Conservation (phyloP, 2,797 vertebrate genomes). For the Erethizon dorsatum region DNA sequence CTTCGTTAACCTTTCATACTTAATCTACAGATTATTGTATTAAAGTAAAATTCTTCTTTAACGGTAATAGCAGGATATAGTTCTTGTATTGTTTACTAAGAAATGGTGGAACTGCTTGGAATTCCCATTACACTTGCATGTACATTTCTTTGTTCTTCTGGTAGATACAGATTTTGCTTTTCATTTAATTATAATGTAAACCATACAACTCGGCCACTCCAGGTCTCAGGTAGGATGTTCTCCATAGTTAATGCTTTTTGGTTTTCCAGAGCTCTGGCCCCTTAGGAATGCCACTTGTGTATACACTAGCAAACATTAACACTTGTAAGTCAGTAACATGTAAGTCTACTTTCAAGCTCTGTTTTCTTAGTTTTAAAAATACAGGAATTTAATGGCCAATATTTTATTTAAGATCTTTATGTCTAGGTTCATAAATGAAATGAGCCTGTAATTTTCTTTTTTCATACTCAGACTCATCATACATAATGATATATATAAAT, state of each 20-base stretch:
- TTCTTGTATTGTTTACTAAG: background rate
- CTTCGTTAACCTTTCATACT: background rate
- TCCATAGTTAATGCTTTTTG: background rate
- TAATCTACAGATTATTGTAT: no score
- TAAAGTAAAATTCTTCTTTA: background rate
- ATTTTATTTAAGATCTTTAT: constrained; percentile 40
- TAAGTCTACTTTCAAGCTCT: background rate
- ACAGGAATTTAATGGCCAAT: background rate
- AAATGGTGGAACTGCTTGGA: background rate
- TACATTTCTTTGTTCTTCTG: background rate
- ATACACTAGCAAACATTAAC: background rate
- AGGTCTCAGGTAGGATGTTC: background rate
- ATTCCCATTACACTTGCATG: background rate
- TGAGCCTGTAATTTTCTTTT: background rate
- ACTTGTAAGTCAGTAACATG: background rate
- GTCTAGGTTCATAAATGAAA: background rate
- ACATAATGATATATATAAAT: no score
- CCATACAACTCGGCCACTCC: background rate
- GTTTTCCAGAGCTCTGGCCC: background rate
- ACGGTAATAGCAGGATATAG: background rate
- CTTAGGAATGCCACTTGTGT: background rate
- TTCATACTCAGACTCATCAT: background rate
- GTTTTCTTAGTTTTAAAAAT: constrained; percentile 51
- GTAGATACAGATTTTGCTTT: background rate
- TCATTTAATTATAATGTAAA: background rate